Conservation (phyloP, 2,888 invertebrate species). For the Lithosia quadra region DNA sequence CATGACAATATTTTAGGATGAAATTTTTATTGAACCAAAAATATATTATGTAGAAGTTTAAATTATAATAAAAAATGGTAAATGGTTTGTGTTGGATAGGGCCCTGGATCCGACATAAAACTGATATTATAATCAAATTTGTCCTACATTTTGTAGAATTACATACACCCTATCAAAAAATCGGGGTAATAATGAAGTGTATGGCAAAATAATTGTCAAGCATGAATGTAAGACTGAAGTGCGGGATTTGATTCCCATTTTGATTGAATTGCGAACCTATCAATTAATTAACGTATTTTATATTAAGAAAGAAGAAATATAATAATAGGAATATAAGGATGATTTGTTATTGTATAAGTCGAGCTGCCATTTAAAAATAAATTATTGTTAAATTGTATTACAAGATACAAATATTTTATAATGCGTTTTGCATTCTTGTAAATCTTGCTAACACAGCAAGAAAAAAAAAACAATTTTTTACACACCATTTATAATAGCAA, state of each 20-base stretch:
- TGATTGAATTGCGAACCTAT: conserved; percentile 8
- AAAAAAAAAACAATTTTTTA: too few relatives aligned
- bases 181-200: too few relatives aligned
- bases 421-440: too few relatives aligned
- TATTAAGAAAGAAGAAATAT: not conserved
- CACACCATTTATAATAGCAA: too few relatives aligned
- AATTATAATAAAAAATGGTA: not conserved
- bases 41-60: not conserved
- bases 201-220: too few relatives aligned
- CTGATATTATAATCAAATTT: not conserved
- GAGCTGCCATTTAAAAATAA: conserved; percentile 16
- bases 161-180: too few relatives aligned
- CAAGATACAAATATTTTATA: not conserved
- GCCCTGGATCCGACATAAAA: not conserved
- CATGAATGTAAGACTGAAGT: conserved; percentile 20
- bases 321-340: conserved; percentile 8
- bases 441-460: too few relatives aligned
- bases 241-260: conserved; percentile 8
- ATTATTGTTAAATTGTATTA: conserved; percentile 11
- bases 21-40: not conserved
- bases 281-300: not conserved
- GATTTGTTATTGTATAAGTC: conserved; percentile 1
- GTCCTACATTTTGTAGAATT: not conserved
- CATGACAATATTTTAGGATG: not conserved
- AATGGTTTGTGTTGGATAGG: not conserved